Evolutionary conservation across 2,888 invertebrate species (phyloP), one percentile per base, ranked within the genome.

Genomic region (Drosophila basisetae): DNA sequence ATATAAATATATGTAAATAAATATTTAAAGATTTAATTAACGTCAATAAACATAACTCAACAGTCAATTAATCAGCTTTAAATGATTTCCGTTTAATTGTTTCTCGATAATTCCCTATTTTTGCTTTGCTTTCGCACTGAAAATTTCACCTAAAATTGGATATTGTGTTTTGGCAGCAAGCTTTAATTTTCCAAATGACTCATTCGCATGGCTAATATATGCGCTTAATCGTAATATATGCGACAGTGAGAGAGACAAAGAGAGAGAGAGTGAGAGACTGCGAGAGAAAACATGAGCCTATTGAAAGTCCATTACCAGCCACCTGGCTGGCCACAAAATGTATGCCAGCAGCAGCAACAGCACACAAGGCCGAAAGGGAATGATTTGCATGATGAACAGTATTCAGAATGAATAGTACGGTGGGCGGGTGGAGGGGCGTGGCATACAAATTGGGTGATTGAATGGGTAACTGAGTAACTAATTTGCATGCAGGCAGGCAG

Each of bases 401-500:
- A 82, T 74, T 62, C 75, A 64, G 50, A 53, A 49, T 77, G 71
- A 49, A 55, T 43, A 50, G 65, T 54, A 59, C 31, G 13, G 13
- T 4, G 22, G 41, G 9, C 3, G 55, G 3, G 35, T 1, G 16
- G 2, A 4, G 11, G 31, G 49, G 76, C 69, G 54, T 76, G 60
- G n/a, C 33, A 58, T 25, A 33, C 60, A 58, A 49, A 62, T 56
- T 74, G 60, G 50, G 49, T 60, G 72, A 52, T 39, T 39, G 58
- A 28, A 54, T 59, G 56, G 56, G 43, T 55, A 52, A 33, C 22
- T 30, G 28, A 52, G 59, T 30, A 39, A 50, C 77, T 89, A 74
- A 86, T 86, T 86, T 82, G 80, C 88, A 86, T 86, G 90, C 91
- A 71, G 66, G 16, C 47, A 11, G 43, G n/a, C n/a, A 43, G 68